Evolutionary conservation across 2,888 invertebrate species (phyloP).

Genomic region (Macrophya annulata): DNA sequence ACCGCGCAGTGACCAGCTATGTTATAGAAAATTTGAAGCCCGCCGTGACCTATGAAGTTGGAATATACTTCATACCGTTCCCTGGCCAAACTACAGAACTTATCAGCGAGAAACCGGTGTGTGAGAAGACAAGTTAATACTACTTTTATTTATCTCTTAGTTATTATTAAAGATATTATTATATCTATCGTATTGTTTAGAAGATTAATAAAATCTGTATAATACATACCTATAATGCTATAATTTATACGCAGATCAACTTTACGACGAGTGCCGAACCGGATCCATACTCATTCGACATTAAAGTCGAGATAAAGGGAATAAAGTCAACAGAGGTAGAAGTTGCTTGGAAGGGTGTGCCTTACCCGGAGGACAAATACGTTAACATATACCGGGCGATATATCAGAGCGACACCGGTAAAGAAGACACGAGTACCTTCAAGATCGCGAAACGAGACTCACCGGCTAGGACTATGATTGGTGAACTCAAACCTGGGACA

Average conservation of each 20-base stretch:
- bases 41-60: conserved; percentile 90
- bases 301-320: conserved; percentile 88
- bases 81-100: conserved; percentile 90
- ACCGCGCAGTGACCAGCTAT: conserved; percentile 89
- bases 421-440: conserved; percentile 88
- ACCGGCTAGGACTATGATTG: conserved; percentile 85
- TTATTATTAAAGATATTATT: background rate
- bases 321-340: conserved; percentile 90
- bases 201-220: background rate
- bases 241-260: conserved; percentile 71
- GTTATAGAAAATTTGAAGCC: conserved; percentile 90
- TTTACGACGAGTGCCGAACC: conserved; percentile 75
- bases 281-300: conserved; percentile 92
- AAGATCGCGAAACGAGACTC: conserved; percentile 89
- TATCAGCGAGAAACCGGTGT: conserved; percentile 86
- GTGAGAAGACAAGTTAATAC: conserved; percentile 58
- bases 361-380: conserved; percentile 94
- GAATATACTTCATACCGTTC: conserved; percentile 91
- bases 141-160: background rate
- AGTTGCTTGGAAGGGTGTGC: conserved; percentile 91
- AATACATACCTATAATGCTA: no score
- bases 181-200: no score
- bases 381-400: conserved; percentile 94
- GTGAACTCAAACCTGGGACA: conserved; percentile 88
- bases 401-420: conserved; percentile 88